Evolutionary conservation across 2,797 vertebrate genomes (phyloP).

Genomic region (Allobates femoralis): DNA sequence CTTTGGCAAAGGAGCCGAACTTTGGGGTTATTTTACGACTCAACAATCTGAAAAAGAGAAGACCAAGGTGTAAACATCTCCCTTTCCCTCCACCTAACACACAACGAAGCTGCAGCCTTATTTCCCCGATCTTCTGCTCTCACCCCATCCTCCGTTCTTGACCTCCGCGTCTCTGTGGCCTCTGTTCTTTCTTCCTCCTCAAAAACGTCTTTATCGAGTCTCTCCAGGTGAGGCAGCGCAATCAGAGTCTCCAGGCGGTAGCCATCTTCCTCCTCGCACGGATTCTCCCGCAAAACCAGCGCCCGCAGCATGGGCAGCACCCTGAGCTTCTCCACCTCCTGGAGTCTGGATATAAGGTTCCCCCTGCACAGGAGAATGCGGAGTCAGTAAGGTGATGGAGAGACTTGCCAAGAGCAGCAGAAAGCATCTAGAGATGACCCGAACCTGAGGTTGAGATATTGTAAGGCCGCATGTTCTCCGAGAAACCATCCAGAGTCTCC

Average conservation of each 20-base stretch:
- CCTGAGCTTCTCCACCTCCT: conserved; percentile 75
- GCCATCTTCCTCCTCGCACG: conserved; percentile 74
- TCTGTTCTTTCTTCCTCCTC: conserved; percentile 80
- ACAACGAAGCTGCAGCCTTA: not conserved
- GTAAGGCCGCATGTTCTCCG: conserved; percentile 82
- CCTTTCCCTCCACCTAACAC: not conserved
- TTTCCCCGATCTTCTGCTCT: not conserved
- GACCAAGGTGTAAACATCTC: not conserved
- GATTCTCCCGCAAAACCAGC: conserved; percentile 87
- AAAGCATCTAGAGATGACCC: not conserved
- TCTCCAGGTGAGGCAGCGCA: conserved; percentile 78
- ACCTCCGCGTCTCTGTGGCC: conserved; percentile 69
- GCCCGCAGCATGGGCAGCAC: conserved; percentile 79
- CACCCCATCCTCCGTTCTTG: conserved; percentile 66
- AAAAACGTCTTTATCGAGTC: conserved; percentile 85
- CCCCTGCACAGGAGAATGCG: conserved; percentile 73
- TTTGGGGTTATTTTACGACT: not conserved
- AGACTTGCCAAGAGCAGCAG: not conserved
- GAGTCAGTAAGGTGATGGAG: not conserved
- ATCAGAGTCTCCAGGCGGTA: conserved; percentile 81
- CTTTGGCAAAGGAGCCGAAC: not conserved
- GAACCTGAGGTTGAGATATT: conserved; percentile 90
- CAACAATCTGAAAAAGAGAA: not conserved
- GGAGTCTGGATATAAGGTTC: conserved; percentile 77
- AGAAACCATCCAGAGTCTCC: conserved; percentile 83